Conservation (phyloP, 2,888 invertebrate species). For the Drosophila anomelani region DNA sequence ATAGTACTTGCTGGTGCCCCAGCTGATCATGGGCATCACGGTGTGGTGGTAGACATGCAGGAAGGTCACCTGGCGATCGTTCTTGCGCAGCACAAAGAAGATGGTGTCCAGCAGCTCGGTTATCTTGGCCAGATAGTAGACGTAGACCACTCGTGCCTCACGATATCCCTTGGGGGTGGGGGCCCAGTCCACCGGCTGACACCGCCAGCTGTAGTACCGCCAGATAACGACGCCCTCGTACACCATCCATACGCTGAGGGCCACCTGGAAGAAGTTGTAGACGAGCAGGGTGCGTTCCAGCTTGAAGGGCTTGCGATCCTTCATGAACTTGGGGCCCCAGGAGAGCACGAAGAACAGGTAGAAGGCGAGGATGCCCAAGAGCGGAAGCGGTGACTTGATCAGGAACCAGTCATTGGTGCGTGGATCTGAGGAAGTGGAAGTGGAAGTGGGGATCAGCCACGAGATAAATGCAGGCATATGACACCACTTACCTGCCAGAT, state of each 20-base stretch:
- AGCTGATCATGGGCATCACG: conserved; percentile 96
- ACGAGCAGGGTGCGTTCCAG: conserved; percentile 91
- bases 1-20: conserved; percentile 96
- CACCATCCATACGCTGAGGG: conserved; percentile 92
- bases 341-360: conserved; percentile 90
- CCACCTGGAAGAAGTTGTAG: conserved; percentile 95
- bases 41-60: conserved; percentile 97
- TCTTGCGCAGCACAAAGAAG: conserved; percentile 97
- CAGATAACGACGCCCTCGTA: conserved; percentile 87
- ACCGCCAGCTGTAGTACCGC: conserved; percentile 94
- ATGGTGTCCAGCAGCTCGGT: conserved; percentile 96
- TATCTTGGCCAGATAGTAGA: conserved; percentile 95
- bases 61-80: conserved; percentile 94
- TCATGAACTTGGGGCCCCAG: conserved; percentile 95
- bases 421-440: conserved; percentile 85
- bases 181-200: conserved; percentile 96
- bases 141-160: conserved; percentile 90
- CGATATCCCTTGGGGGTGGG: conserved; percentile 90
- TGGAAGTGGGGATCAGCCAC: neutral
- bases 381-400: conserved; percentile 89
- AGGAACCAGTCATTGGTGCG: conserved; percentile 88
- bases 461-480: neutral
- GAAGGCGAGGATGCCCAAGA: conserved; percentile 87
- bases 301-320: conserved; percentile 92
- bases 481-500: conserved; percentile 87